Base-by-base conservation (phyloP, 2,888 invertebrate genomes). In the Vannuccia rotundouncinata region DNA sequence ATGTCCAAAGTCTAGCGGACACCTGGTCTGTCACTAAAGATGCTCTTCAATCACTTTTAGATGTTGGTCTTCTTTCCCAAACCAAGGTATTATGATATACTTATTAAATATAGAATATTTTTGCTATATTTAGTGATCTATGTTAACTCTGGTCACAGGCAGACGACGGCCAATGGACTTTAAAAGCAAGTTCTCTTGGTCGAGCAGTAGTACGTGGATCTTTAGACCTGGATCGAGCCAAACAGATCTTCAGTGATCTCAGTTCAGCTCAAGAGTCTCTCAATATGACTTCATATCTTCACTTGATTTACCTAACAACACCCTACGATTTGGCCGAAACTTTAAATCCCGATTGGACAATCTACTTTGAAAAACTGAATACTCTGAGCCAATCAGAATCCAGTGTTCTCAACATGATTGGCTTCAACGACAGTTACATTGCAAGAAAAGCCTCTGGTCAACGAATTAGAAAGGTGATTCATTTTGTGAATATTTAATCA, bases 141-240 rank as follows among this genome's bases (percentile, higher is more conserved):
- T n/a, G n/a, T n/a, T n/a, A n/a, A n/a, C n/a, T n/a, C n/a, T n/a
- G n/a, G n/a, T n/a, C n/a, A n/a, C n/a, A n/a, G n/a, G n/a, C n/a
- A n/a, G n/a, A n/a, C 45, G 5, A 45, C 45, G 17, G 17, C 5
- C 45, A 45, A 45, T 17, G 45, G 10, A 5, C 45, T 45, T 84
- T 88, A 31, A 84, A 86, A 77, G 86, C 87, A 22, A 87, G 87
- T n/a, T 82, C 83, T 5, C 85, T 95, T 30, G 95, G 95, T 13
- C 90, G 89, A 82, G 94, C 95, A 0, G 92, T 94, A 29, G 93
- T 94, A 84, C 93, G 92, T 93, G 93, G 93, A n/a, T 92, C 92
- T 81, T 91, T 97, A 83, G 93, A 93, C 83, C 90, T 94, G 76
- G 89, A 91, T 13, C 90, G 90, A 77, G 93, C 94, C 0, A 90